These are phyloP conservation scores for Drosophila pandora DNA, from an alignment of 1,140 invertebrate genomes.

Conservation along the genomic window DNA sequence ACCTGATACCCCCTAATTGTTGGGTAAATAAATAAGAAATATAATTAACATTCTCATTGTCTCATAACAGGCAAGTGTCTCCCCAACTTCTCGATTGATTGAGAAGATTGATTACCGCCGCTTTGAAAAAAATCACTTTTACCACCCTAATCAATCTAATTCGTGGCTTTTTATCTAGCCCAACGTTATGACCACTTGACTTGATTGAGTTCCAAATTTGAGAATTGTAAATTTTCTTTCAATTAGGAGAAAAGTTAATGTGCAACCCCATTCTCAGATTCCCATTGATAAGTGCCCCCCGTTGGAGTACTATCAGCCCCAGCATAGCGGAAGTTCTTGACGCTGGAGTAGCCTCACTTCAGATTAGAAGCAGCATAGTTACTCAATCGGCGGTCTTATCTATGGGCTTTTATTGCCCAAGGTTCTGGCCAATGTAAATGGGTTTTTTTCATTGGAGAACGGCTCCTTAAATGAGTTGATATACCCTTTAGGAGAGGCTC, in stretches of 20 bases:
- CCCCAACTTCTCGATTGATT: neutral
- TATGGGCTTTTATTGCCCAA: constrained; percentile 2
- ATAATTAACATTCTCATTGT: neutral
- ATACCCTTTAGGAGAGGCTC: neutral
- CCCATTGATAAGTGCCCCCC: constrained; percentile 24
- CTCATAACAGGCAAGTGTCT: neutral
- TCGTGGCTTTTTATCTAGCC: constrained; percentile 7
- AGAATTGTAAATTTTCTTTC: constrained; percentile 27
- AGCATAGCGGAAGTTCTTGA: constrained; percentile 26
- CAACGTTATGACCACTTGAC: constrained; percentile 25
- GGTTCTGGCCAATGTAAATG: constrained; percentile 1
- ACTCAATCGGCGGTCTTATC: constrained; percentile 17
- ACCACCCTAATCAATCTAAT: constrained; percentile 9
- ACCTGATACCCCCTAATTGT: constrained; percentile 20
- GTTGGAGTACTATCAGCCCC: constrained; percentile 15
- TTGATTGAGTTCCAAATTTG: constrained; percentile 18
- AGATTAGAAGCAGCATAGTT: constrained; percentile 27
- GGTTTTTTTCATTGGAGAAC: too few species aligned
- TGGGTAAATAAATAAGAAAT: neutral
- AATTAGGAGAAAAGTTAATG: constrained; percentile 15
- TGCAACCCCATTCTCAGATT: constrained; percentile 9
- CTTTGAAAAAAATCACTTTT: neutral
- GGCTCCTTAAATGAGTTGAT: neutral
- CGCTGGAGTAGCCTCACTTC: constrained; percentile 39
- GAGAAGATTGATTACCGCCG: constrained; percentile 1